A percentile compares a stretch with the other conserved stretches of the same genome.
phyloP scores from a whole-genome alignment of 2,888 invertebrate species.

The Melanotus villosus region DNA sequence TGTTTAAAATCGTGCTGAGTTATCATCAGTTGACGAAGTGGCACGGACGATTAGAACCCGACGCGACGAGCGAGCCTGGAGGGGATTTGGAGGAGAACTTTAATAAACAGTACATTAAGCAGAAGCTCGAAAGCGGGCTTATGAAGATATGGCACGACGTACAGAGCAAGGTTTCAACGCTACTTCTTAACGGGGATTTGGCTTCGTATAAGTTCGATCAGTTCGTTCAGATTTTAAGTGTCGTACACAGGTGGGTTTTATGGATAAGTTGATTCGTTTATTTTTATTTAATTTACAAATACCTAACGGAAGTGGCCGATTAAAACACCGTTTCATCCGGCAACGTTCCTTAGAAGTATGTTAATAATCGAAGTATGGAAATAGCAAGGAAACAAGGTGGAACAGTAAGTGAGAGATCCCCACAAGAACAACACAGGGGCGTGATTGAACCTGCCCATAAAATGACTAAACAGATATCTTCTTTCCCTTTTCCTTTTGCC shows the following conservation, averaged over 20 bases:
- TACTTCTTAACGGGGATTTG: conserved; percentile 84
- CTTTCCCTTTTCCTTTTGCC: no score
- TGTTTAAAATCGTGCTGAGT: conserved; percentile 86
- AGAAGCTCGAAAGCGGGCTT: conserved; percentile 91
- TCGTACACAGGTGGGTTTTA: conserved; percentile 79
- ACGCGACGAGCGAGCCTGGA: conserved; percentile 54
- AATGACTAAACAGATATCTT: no score
- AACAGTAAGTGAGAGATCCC: no score
- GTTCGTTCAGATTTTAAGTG: conserved; percentile 90
- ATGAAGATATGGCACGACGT: conserved; percentile 94
- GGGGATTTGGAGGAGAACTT: conserved; percentile 76
- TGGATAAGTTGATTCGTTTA: not conserved
- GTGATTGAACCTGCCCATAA: no score
- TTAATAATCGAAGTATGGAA: no score
- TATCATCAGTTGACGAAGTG: conserved; percentile 84
- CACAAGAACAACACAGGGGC: no score
- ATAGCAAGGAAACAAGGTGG: no score
- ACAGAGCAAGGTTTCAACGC: conserved; percentile 89
- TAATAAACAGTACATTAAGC: conserved; percentile 84
- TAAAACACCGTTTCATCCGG: no score
- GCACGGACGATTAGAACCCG: conserved; percentile 72
- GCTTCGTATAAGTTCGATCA: conserved; percentile 94
- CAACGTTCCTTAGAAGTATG: no score
- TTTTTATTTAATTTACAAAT: no score
- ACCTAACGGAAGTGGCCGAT: no score